A percentile compares a stretch with the other conserved stretches of the same genome.
phyloP scores from a whole-genome alignment of 2,888 invertebrate genomes.

The Aphrophora alni region DNA sequence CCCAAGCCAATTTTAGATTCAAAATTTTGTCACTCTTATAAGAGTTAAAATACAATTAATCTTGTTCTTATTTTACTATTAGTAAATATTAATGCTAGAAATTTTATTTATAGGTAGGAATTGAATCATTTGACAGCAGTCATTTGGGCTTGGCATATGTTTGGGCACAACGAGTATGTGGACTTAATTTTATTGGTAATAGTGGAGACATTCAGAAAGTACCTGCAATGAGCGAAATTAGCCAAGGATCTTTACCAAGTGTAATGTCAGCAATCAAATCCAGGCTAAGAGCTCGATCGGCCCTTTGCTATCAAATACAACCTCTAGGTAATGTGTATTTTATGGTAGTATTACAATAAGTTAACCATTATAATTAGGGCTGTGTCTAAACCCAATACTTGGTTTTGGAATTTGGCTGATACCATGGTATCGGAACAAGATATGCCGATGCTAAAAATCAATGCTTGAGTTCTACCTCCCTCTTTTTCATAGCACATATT shows the following conservation, averaged over 20 bases:
- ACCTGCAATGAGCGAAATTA: conserved; percentile 56
- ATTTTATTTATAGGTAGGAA: conserved; percentile 53
- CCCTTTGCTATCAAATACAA: conserved; percentile 79
- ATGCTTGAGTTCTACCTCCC: too few relatives aligned
- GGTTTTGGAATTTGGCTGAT: too few relatives aligned
- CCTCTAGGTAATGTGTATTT: conserved; percentile 60
- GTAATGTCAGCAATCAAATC: conserved; percentile 76
- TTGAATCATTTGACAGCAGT: conserved; percentile 57
- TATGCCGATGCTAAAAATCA: too few relatives aligned
- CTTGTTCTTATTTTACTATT: too few relatives aligned
- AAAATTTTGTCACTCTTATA: too few relatives aligned
- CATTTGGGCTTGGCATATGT: conserved; percentile 83
- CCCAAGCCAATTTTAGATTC: too few relatives aligned
- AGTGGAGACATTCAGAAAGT: background rate
- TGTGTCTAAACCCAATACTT: too few relatives aligned
- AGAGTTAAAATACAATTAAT: too few relatives aligned
- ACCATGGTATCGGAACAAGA: too few relatives aligned
- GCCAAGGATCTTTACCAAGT: conserved; percentile 73
- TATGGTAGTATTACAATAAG: conserved; percentile 13
- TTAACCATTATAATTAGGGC: too few relatives aligned
- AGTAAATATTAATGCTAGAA: too few relatives aligned
- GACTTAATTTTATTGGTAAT: conserved; percentile 70
- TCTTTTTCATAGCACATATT: too few relatives aligned
- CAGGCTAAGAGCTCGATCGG: conserved; percentile 75
- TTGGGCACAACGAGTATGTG: conserved; percentile 92